Evolutionary conservation across 1,140 invertebrate genomes (phyloP).

Genomic region (Drosophila sulfurigaster): DNA sequence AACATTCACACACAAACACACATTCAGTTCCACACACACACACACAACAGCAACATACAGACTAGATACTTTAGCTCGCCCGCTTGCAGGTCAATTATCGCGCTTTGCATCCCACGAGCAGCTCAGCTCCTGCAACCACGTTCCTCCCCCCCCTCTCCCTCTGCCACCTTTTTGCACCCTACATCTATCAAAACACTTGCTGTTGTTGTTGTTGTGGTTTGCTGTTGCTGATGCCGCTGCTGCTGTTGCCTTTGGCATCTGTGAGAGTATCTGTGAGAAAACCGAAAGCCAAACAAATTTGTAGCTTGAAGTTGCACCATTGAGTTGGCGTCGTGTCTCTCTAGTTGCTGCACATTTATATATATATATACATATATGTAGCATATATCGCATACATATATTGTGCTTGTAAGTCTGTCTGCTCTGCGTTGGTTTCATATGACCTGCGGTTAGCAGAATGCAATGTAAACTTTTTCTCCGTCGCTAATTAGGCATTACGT

Average conservation of each 20-base stretch:
- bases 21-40: neutral
- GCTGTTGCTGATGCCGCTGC: neutral
- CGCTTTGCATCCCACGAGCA: conserved; percentile 73
- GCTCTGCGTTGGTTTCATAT: conserved; percentile 36
- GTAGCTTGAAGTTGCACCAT: conserved; percentile 72
- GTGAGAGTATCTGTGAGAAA: conserved; percentile 33
- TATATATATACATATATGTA: conserved; percentile 3
- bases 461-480: conserved; percentile 66
- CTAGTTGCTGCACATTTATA: neutral
- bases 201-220: conserved; percentile 1
- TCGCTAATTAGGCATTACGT: conserved; percentile 77
- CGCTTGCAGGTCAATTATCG: conserved; percentile 77
- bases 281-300: conserved; percentile 74
- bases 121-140: conserved; percentile 17
- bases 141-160: neutral
- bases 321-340: conserved; percentile 49
- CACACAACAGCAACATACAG: conserved; percentile 20
- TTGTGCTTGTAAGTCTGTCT: conserved; percentile 22
- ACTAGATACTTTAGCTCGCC: conserved; percentile 43
- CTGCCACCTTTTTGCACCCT: no score
- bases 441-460: conserved; percentile 68
- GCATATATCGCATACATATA: neutral
- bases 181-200: neutral
- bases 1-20: conserved; percentile 33
- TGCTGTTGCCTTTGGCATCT: conserved; percentile 46